Base-by-base conservation (phyloP, 2,113 vertebrate species). In the Cynocephalus volans region DNA sequence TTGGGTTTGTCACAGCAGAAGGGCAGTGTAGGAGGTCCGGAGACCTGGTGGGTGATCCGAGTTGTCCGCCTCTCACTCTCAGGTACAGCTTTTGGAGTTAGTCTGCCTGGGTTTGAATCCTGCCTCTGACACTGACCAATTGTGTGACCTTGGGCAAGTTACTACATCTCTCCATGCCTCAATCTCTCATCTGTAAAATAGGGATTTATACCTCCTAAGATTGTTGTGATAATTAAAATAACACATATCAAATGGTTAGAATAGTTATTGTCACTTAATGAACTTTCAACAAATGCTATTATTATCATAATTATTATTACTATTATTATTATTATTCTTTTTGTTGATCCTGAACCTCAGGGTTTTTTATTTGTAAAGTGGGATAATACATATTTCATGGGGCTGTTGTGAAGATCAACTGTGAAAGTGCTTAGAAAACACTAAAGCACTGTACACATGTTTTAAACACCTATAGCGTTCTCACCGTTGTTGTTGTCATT, bases 291-390 rank as follows among this genome's bases (percentile, higher is more conserved):
- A 86, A 45, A 64, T 62, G 17, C 9, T 76, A 10, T 62, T 76
- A 10, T 62, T 4, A 72, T 56, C n/a, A 88, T n/a, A 17, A 33
- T 48, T 14, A 33, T 80, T 8, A 73, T 23, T 5, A 48, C 33
- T 11, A 52, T 62, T 73, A 13, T 69, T 70, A 50, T 60, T 54
- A 14, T 76, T 73, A 5, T 76, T 73, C 6, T 81, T 88, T 83
- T 65, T 75, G 23, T 79, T 86, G 50, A 87, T 56, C 36, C 21
- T 86, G 62, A 96, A 52, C 14, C 56, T 77, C 24, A 50, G 24
- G 86, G 91, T 83, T 86, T 62, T 65, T 83, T 82, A 76, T 65
- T 67, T 52, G 45, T 69, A 67, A 94, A 87, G 58, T 90, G 70
- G 45, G 75, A 82, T 70, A 80, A 76, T 17, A 36, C 41, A 21